Evolutionary conservation across 2,113 vertebrate genomes (phyloP).

Genomic region (Onychostruthus taczanowskii): DNA sequence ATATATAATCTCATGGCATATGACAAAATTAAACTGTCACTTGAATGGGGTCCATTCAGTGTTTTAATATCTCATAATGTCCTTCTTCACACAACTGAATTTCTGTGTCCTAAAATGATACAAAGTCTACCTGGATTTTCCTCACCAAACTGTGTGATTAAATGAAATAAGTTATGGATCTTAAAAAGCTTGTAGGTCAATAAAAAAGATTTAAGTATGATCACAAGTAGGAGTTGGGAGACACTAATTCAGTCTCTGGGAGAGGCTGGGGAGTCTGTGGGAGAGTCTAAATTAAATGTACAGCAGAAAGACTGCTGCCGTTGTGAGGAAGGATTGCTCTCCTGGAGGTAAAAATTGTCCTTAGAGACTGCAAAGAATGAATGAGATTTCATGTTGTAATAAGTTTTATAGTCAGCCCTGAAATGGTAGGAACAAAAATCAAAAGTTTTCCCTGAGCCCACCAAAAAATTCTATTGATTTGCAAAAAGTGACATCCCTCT

Average conservation of each 20-base stretch:
- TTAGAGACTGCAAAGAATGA: background rate
- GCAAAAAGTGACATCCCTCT: background rate
- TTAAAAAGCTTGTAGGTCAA: background rate
- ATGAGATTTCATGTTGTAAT: background rate
- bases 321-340: background rate
- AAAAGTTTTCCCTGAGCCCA: background rate
- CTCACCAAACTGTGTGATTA: background rate
- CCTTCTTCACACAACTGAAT: background rate
- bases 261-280: background rate
- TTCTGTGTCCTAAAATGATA: background rate
- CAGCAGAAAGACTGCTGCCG: background rate
- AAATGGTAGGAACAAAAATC: background rate
- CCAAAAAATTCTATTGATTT: background rate
- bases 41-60: background rate
- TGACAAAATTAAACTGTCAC: background rate
- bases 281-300: background rate
- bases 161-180: background rate
- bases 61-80: background rate
- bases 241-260: background rate
- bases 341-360: background rate
- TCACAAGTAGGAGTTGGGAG: background rate
- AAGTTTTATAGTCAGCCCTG: background rate
- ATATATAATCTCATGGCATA: background rate
- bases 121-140: background rate
- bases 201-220: background rate